Conservation (phyloP, 2,888 invertebrate species). For the Trachelus iudaicus region DNA sequence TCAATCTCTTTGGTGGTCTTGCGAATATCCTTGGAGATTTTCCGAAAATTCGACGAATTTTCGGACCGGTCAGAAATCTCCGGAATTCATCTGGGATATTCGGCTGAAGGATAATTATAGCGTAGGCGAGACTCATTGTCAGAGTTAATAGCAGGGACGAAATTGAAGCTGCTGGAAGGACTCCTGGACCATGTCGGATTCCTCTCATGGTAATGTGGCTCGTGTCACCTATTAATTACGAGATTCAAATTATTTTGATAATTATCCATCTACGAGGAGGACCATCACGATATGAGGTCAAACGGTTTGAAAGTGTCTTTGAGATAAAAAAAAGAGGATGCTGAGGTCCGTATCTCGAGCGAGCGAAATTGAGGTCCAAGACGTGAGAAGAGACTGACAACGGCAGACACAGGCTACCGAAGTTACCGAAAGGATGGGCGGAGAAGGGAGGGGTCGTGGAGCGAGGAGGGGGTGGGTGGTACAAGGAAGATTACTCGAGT, state of each 20-base stretch:
- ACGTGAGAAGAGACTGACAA: constrained; percentile 3
- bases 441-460: constrained; percentile 8
- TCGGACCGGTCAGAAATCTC: not conserved
- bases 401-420: constrained; percentile 14
- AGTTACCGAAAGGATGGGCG: constrained; percentile 12
- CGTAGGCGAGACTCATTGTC: not conserved
- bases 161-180: not conserved
- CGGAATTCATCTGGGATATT: not conserved
- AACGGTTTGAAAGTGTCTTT: constrained; percentile 2
- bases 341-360: not conserved
- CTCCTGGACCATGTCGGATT: not conserved
- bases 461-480: not conserved
- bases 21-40: not conserved
- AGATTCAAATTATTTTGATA: not conserved
- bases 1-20: not conserved
- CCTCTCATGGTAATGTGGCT: not conserved
- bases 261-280: not conserved
- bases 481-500: constrained; percentile 23
- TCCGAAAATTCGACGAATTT: not conserved
- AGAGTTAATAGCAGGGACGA: not conserved
- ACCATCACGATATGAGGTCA: not conserved
- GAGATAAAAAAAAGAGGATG: not conserved
- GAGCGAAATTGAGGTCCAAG: not conserved
- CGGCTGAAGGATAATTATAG: not conserved
- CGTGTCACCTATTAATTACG: not conserved